phyloP scores from a whole-genome alignment of 2,888 invertebrate species.

The Onchidella celtica region DNA sequence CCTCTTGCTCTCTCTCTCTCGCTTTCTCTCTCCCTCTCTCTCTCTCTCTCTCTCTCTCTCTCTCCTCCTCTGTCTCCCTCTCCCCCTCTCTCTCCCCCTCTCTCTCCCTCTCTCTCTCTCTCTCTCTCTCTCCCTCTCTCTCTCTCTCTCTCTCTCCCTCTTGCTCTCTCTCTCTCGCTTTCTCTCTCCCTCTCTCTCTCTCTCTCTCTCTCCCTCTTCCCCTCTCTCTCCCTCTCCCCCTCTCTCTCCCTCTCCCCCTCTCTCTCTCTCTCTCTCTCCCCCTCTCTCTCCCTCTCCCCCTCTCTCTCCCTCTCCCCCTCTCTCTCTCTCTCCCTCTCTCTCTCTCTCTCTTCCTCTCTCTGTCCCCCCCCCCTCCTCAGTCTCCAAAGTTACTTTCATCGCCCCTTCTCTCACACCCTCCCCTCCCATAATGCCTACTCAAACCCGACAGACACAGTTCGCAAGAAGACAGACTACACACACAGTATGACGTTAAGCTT shows the following conservation, averaged over 20 bases:
- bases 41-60: conserved; percentile 9
- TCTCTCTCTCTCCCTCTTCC: neutral
- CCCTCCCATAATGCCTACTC: too few relatives aligned
- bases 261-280: neutral
- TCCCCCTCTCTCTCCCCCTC: conserved; percentile 5
- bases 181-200: neutral
- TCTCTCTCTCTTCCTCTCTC: too few relatives aligned
- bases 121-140: neutral
- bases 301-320: neutral
- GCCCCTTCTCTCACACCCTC: too few relatives aligned
- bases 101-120: neutral
- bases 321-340: too few relatives aligned
- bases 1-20: neutral
- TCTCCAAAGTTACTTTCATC: too few relatives aligned
- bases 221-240: neutral
- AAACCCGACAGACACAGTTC: too few relatives aligned
- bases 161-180: neutral
- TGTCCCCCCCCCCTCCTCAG: neutral
- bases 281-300: neutral
- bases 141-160: conserved; percentile 4
- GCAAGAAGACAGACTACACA: too few relatives aligned
- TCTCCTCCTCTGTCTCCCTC: too few relatives aligned
- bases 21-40: conserved; percentile 1
- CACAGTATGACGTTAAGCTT: too few relatives aligned
- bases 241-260: neutral